Base-by-base conservation (phyloP, 2,113 vertebrate genomes). In the Grallaria varia region DNA sequence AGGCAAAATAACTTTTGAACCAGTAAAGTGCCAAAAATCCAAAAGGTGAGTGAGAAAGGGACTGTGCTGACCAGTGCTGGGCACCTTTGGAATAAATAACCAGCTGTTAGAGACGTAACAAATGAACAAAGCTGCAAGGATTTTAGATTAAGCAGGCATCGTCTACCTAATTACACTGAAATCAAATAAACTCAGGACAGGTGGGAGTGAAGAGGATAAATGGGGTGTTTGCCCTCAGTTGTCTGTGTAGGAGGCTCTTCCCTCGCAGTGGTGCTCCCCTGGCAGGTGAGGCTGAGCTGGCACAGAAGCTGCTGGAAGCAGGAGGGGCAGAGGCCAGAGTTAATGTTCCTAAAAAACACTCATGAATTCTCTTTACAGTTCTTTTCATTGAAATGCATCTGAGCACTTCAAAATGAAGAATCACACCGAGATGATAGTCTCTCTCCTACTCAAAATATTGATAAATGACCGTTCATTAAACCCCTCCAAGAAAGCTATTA, bases 211-310 rank as follows among this genome's bases (percentile, higher is more conserved):
- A 35, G 58, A 81, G 72, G 84, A 91, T 59, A 60, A 93, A 89
- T 10, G 44, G 15, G 25, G n/a, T 55, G 14, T 50, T 52, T 63
- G 52, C 44, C 63, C 67, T 68, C 69, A 30, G 44, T 62, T 23
- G 1, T 3, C 28, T 9, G 15, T 12, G 60, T 28, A 25, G 60
- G 68, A 83, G n/a, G 47, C 23, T 64, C 11, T 17, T 49, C 35
- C 52, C 8, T 4, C 25, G 5, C 52, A 12, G 0, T 0, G 3
- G 10, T 8, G 27, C 75, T 42, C 21, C 40, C 8, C 50, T 0
- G 6, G 33, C 44, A n/a, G 17, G 5, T 25, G 1, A 40, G 64
- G 39, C 80, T 17, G 31, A 44, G 15, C 37, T 3, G 11, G 52
- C 47, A 23, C 22, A 2, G 25, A 0, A 45, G 11, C 45, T 2